A percentile compares a stretch with the other conserved stretches of the same genome.
These are phyloP conservation scores for Entomyzon cyanotis DNA, from an alignment of 2,113 vertebrate species.

Conservation along the genomic window DNA sequence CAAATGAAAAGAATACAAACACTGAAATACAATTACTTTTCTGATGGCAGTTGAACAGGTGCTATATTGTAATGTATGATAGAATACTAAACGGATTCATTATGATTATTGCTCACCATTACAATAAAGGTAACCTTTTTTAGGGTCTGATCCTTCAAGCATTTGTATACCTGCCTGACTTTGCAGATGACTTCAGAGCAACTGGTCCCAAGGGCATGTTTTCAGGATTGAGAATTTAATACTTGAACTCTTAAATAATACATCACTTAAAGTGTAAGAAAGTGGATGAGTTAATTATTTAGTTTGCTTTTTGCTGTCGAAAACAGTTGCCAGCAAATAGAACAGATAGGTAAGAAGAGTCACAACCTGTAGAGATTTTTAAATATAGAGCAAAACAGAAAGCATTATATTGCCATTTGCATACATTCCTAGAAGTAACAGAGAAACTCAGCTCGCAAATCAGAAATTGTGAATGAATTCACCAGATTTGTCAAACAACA, in stretches of 20 bases:
- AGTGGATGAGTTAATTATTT: slow-evolving; percentile 64
- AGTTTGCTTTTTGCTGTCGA: slow-evolving; percentile 56
- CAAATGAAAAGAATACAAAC: slow-evolving; percentile 28
- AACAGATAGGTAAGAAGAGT: slow-evolving; percentile 60
- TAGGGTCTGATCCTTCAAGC: background rate
- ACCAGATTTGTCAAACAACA: background rate
- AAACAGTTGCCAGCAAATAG: slow-evolving; percentile 47
- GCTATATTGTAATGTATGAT: slow-evolving; percentile 7
- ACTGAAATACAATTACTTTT: slow-evolving; percentile 11
- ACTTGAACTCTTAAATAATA: slow-evolving; percentile 55
- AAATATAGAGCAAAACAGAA: slow-evolving; percentile 53
- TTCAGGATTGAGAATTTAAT: slow-evolving; percentile 13
- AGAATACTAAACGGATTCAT: slow-evolving; percentile 8
- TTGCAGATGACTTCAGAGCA: background rate
- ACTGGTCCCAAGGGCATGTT: background rate
- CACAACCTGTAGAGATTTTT: slow-evolving; percentile 46
- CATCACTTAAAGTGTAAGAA: slow-evolving; percentile 36
- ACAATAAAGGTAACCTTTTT: background rate
- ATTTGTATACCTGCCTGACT: background rate
- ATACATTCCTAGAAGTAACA: background rate
- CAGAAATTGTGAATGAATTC: slow-evolving; percentile 46
- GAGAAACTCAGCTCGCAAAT: background rate
- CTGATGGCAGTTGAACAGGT: slow-evolving; percentile 8
- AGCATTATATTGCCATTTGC: background rate
- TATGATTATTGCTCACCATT: background rate